Evolutionary conservation across 2,888 invertebrate species (phyloP), one percentile per base, ranked within the genome.

Genomic region (Hyalella azteca): DNA sequence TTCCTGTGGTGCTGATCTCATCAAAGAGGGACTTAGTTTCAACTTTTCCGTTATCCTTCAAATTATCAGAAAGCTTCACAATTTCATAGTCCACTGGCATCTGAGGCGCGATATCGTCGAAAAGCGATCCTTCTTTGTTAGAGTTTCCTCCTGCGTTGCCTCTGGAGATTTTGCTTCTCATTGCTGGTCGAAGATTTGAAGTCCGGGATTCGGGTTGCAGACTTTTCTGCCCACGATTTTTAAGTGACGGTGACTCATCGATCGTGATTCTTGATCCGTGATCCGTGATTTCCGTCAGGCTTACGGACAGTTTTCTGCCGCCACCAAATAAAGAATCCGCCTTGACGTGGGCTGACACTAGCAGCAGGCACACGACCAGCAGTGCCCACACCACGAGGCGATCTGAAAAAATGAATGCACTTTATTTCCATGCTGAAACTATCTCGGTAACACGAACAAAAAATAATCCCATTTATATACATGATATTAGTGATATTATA

Each of bases 261-360:
- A 15, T 11, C n/a, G 19, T 36, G 11, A 19, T 19, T 19, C 3
- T 36, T 11, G 66, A 66, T 7, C n/a, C 80, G 13, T 60, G 40
- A 2, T 39, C 48, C 48, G 59, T 50, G 36, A 79, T 45, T 13
- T 76, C 81, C 73, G 77, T 81, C 22, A 79, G 22, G 29, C 81
- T 81, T 22, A 79, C 79, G 39, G 81, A 81, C 60, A 79, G 77
- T 77, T 81, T 81, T n/a, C 49, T 66, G 73, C 81, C 81, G 3
- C 80, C 80, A 0, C 81, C 81, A 50, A 81, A 73, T 7, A 45
- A 78, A 75, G 45, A 41, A n/a, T 45, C 60, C 49, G 3, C 40
- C 9, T 39, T 40, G 26, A 19, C 3, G 7, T 19, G n/a, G 19
- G 32, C 39, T n/a, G 39, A 26, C 19, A 39, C 13, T 11, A 5